Percentiles rank a stretch among this genome's conserved stretches.
Evolutionary conservation across 64 coral and sea anemone species (phyloP).

Genomic region (Pachyseris speciosa): DNA sequence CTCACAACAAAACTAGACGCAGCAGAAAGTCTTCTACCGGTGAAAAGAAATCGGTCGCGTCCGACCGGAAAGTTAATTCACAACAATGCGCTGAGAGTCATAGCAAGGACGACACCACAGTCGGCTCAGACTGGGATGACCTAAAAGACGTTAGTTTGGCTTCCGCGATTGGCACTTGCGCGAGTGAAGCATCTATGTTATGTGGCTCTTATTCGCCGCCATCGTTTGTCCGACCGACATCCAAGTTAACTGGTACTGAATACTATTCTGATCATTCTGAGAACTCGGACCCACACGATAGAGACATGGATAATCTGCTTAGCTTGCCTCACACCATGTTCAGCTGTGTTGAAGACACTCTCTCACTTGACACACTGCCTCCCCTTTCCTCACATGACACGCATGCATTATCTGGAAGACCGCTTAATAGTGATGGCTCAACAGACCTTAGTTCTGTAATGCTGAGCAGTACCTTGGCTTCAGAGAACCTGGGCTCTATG

Average conservation of each 20-base stretch:
- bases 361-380: constrained; percentile 19
- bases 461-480: background rate
- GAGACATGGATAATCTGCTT: constrained; percentile 1
- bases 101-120: background rate
- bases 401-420: constrained; percentile 23
- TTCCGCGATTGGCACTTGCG: background rate
- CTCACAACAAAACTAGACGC: background rate
- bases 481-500: background rate
- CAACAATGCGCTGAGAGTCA: background rate
- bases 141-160: background rate
- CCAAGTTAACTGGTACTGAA: constrained; percentile 11
- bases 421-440: background rate
- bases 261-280: background rate
- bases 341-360: background rate
- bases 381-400: constrained; percentile 11
- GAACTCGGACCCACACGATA: background rate
- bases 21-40: background rate
- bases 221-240: constrained; percentile 9
- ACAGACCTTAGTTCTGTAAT: constrained; percentile 3
- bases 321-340: constrained; percentile 20
- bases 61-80: background rate
- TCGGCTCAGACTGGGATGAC: background rate
- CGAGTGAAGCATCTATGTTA: background rate
- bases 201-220: background rate
- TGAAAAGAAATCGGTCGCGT: background rate